Evolutionary conservation across 2,113 vertebrate species (phyloP).

Genomic region (Oncorhynchus gorbuscha): DNA sequence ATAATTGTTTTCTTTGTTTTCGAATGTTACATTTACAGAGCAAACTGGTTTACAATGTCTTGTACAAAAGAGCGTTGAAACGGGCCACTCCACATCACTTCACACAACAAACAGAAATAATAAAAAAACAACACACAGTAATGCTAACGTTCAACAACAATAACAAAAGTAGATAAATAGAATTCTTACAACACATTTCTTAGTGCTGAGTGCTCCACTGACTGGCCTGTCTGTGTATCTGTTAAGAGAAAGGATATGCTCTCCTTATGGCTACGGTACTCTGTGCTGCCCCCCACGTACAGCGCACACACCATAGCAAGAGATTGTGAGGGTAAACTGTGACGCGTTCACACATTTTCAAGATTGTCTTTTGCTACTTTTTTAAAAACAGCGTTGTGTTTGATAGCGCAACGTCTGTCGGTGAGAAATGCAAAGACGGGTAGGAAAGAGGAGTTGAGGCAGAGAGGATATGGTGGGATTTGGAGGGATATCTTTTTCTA

Average conservation of each 20-base stretch:
- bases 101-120: slow-evolving; percentile 47
- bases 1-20: slow-evolving; percentile 47
- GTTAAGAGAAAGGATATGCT: slow-evolving; percentile 61
- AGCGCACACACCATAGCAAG: slow-evolving; percentile 36
- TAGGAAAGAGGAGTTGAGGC: slow-evolving; percentile 32
- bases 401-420: slow-evolving; percentile 12
- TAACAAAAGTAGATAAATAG: slow-evolving; percentile 14
- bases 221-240: slow-evolving; percentile 60
- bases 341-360: slow-evolving; percentile 66
- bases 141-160: slow-evolving; percentile 29
- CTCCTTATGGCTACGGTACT: slow-evolving; percentile 62
- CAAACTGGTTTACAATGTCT: slow-evolving; percentile 48
- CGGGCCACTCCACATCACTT: slow-evolving; percentile 52
- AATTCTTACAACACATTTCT: slow-evolving; percentile 17
- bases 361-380: slow-evolving; percentile 79
- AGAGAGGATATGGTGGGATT: slow-evolving; percentile 3
- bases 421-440: slow-evolving; percentile 34
- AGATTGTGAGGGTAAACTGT: slow-evolving; percentile 67
- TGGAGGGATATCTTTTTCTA: slow-evolving; percentile 26
- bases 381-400: slow-evolving; percentile 46
- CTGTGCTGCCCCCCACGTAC: slow-evolving; percentile 43
- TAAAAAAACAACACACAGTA: slow-evolving; percentile 33
- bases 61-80: slow-evolving; percentile 53
- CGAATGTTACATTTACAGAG: slow-evolving; percentile 68
- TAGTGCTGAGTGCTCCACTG: slow-evolving; percentile 62